Percentiles rank a stretch among this genome's conserved stretches.
Evolutionary conservation across 2,113 vertebrate species (phyloP).

Genomic region (Aegotheles bennettii): DNA sequence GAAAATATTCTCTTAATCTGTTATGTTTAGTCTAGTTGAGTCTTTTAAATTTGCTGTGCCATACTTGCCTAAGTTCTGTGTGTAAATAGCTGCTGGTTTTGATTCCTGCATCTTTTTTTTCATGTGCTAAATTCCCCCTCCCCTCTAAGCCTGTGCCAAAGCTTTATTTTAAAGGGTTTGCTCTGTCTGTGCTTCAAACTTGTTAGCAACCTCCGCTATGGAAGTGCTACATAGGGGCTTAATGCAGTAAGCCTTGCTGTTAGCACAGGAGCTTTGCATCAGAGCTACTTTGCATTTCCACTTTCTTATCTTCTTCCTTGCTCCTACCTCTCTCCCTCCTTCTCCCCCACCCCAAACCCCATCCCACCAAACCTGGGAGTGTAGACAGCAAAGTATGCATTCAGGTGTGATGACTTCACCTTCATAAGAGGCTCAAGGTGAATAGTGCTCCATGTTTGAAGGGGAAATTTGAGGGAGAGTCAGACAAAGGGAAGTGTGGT

Average conservation of each 20-base stretch:
- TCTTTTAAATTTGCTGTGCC: background rate
- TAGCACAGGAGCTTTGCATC: background rate
- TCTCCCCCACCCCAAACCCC: background rate
- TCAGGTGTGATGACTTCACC: background rate
- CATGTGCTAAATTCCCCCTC: background rate
- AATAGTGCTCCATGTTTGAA: background rate
- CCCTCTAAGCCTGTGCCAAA: background rate
- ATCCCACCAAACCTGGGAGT: background rate
- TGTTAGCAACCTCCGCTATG: background rate
- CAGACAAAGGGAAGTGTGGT: rapidly evolving
- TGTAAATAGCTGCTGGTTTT: background rate
- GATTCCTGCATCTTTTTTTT: background rate
- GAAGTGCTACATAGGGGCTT: background rate
- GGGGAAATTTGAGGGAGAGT: background rate
- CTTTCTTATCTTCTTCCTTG: background rate
- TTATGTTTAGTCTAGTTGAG: background rate
- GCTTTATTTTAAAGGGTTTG: background rate
- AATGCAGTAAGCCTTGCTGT: background rate
- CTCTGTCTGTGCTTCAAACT: background rate
- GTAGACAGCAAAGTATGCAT: background rate
- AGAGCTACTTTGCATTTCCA: background rate
- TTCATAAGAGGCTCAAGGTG: rapidly evolving
- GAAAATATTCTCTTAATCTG: background rate
- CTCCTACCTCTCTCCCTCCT: background rate
- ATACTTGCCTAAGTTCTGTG: background rate